phyloP scores from a whole-genome alignment of 2,888 invertebrate genomes.

The Sarcophaga variegata region DNA sequence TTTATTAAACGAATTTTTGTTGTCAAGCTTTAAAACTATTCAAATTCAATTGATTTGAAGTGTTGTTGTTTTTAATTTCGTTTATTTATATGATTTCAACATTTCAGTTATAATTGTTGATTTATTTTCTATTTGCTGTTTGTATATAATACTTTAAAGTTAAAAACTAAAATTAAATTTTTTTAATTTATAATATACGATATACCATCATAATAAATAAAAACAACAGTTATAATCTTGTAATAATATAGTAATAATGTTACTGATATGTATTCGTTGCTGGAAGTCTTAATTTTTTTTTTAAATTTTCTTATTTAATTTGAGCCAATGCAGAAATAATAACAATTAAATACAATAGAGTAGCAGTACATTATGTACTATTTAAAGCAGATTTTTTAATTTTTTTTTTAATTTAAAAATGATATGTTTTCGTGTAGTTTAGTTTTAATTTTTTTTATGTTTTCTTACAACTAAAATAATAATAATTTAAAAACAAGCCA shows the following conservation, averaged over 20 bases:
- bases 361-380: too few relatives aligned
- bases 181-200: neutral
- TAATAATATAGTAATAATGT: conserved; percentile 30
- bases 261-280: conserved; percentile 81
- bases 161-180: conserved; percentile 35
- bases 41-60: neutral
- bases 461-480: too few relatives aligned
- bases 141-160: conserved; percentile 13
- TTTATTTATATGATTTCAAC: too few relatives aligned
- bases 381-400: conserved; percentile 4
- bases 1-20: conserved; percentile 5
- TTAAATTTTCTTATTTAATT: conserved; percentile 23
- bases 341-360: neutral
- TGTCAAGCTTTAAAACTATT: neutral
- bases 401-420: conserved; percentile 33
- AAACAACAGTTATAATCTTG: neutral
- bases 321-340: conserved; percentile 37
- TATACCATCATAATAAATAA: neutral
- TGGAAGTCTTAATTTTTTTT: conserved; percentile 76
- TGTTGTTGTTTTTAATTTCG: too few relatives aligned
- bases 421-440: conserved; percentile 44
- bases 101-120: too few relatives aligned
- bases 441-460: too few relatives aligned
- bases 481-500: too few relatives aligned
- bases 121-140: neutral